A percentile compares a stretch with the other conserved stretches of the same genome.
These are phyloP conservation scores for Mycteria americana DNA, from an alignment of 2,797 vertebrate species.

Conservation along the genomic window DNA sequence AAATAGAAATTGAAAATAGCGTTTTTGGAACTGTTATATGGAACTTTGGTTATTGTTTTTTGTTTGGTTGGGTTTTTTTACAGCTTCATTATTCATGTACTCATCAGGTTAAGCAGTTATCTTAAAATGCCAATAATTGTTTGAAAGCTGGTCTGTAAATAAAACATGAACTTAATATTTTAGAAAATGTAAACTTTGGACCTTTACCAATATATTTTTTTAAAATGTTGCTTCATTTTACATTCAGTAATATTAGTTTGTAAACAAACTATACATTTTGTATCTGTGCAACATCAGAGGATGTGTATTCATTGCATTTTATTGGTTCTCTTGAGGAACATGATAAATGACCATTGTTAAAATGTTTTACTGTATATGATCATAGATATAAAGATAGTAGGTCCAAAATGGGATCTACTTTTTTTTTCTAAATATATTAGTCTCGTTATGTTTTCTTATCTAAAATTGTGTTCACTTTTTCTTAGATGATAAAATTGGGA, in stretches of 20 bases:
- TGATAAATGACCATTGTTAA: slow-evolving; percentile 68
- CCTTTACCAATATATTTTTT: slow-evolving; percentile 64
- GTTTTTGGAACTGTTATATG: slow-evolving; percentile 50
- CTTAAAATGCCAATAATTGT: slow-evolving; percentile 69
- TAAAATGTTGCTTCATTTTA: slow-evolving; percentile 52
- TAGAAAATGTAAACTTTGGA: slow-evolving; percentile 70
- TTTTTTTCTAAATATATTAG: slow-evolving; percentile 51
- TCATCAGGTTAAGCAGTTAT: slow-evolving; percentile 59
- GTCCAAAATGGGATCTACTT: slow-evolving; percentile 46
- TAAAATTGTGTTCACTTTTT: not conserved
- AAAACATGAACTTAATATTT: slow-evolving; percentile 70
- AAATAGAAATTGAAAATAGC: slow-evolving; percentile 56
- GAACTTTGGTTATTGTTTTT: slow-evolving; percentile 33
- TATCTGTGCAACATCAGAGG: slow-evolving; percentile 63
- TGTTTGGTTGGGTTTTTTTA: slow-evolving; percentile 44
- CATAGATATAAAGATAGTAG: slow-evolving; percentile 58
- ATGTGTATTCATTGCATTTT: slow-evolving; percentile 73
- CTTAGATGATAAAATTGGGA: not conserved
- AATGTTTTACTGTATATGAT: slow-evolving; percentile 61
- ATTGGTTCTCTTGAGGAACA: slow-evolving; percentile 71
- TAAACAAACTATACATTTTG: slow-evolving; percentile 68
- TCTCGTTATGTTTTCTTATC: slow-evolving; percentile 49
- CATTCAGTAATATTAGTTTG: slow-evolving; percentile 58
- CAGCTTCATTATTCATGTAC: slow-evolving; percentile 54
- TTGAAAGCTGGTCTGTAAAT: slow-evolving; percentile 73